Evolutionary conservation across 1,140 invertebrate species (phyloP), one percentile per base, ranked within the genome.

Genomic region (Helicoverpa zea): DNA sequence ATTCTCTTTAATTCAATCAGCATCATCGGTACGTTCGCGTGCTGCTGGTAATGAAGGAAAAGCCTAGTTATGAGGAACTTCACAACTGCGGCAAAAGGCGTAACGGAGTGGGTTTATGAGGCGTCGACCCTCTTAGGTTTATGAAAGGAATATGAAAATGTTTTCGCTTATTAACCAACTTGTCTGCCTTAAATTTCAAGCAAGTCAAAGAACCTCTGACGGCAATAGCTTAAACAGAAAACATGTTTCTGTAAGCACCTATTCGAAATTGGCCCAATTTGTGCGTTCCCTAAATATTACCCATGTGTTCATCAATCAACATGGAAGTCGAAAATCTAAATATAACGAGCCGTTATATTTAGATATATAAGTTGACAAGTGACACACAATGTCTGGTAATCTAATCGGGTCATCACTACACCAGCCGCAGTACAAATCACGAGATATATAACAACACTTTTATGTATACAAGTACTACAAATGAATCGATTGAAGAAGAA

Each of bases 301-400:
- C 35, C 18, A 43, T 58, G 47, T 63, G 72, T 76, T 63, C 43
- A 66, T 66, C 75, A 78, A 66, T 78, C 75, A 66, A 66, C 75
- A 47, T 66, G 23, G 61, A 61, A 66, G 61, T 78, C 75, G 75
- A 80, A 73, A 80, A 72, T 80, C 70, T 80, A 80, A 80, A 74
- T 74, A 35, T 80, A 66, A 68, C 72, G 58, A 75, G 59, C 52
- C 58, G 61, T 76, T 58, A 68, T n/a, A n/a, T n/a, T n/a, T n/a
- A n/a, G n/a, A n/a, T n/a, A n/a, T n/a, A n/a, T n/a, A 88, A 87
- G 83, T 87, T 89, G 86, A 84, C 85, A 89, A 92, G 88, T 89
- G 91, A 88, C 81, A 88, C 82, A 90, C 87, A 91, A 90, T 90
- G 89, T 89, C 83, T 85, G 81, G 68, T 89, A 90, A 92, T 90